Evolutionary conservation across 2,113 vertebrate species (phyloP).

Genomic region (Colistium nudipinnis): DNA sequence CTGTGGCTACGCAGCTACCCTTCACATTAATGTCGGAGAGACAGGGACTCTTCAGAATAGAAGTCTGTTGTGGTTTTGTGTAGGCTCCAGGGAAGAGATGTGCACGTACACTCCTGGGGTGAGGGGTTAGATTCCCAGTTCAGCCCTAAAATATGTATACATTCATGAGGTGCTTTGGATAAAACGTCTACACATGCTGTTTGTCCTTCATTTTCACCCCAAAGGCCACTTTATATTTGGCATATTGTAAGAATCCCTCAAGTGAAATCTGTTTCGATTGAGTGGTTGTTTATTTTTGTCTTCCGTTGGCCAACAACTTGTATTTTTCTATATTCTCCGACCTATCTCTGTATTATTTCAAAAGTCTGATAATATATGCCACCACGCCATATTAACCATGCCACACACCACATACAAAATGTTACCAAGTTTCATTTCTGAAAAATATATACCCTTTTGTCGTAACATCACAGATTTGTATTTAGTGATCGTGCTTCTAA

Average conservation of each 20-base stretch:
- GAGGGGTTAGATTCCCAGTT: conserved; percentile 1
- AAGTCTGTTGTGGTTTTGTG: conserved; percentile 4
- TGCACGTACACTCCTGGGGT: conserved; percentile 27
- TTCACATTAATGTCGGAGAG: conserved; percentile 52
- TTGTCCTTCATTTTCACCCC: neutral
- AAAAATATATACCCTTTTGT: neutral
- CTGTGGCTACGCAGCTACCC: conserved; percentile 20
- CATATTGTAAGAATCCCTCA: too few species aligned
- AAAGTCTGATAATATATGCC: too few species aligned
- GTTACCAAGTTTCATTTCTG: neutral
- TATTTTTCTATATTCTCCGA: too few species aligned
- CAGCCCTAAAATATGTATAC: conserved; percentile 11
- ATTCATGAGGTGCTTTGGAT: neutral
- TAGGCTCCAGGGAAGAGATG: neutral
- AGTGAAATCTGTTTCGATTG: too few species aligned
- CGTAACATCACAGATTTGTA: neutral
- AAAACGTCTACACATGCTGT: neutral
- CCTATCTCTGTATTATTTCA: too few species aligned
- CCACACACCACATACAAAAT: too few species aligned
- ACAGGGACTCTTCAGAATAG: conserved; percentile 14
- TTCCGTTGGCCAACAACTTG: too few species aligned
- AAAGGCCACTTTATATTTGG: neutral
- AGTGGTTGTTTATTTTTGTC: too few species aligned
- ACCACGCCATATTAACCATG: too few species aligned
- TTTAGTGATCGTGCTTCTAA: neutral